These are phyloP conservation scores for Machimus atricapillus DNA, from an alignment of 2,888 invertebrate genomes.

Conservation along the genomic window DNA sequence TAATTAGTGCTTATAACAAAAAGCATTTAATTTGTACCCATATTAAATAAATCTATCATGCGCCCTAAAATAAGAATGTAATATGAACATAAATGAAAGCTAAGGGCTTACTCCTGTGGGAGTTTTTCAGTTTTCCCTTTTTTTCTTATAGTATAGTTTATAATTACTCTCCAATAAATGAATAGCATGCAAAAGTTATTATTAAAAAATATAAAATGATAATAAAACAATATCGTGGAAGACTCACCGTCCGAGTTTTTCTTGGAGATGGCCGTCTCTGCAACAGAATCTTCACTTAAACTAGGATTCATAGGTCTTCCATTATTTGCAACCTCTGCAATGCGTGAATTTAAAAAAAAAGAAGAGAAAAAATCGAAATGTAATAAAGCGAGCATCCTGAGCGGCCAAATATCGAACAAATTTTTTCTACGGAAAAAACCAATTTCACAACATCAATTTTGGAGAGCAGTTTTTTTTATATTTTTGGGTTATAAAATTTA, in stretches of 20 bases:
- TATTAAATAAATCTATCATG: background rate
- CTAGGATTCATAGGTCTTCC: conserved; percentile 72
- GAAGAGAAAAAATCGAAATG: conserved; percentile 31
- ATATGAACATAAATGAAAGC: background rate
- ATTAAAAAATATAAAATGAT: background rate
- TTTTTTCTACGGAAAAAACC: conserved; percentile 29
- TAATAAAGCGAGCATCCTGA: background rate
- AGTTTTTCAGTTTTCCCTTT: background rate
- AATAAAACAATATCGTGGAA: conserved; percentile 19
- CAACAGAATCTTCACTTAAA: conserved; percentile 82
- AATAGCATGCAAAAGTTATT: conserved; percentile 26
- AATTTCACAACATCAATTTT: conserved; percentile 34
- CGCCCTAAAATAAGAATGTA: background rate
- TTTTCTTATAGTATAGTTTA: background rate
- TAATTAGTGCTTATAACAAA: background rate
- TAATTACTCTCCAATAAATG: background rate
- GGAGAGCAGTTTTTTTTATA: background rate
- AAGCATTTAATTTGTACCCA: conserved; percentile 17
- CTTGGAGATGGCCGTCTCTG: conserved; percentile 80
- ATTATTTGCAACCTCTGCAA: conserved; percentile 65
- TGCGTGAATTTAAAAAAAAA: conserved; percentile 52
- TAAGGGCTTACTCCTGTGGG: background rate
- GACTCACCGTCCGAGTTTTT: conserved; percentile 87
- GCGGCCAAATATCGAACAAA: conserved; percentile 3
- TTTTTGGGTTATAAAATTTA: background rate